Evolutionary conservation across 2,888 invertebrate genomes (phyloP), one percentile per base, ranked within the genome.

Genomic region (Phyllotreta striolata): DNA sequence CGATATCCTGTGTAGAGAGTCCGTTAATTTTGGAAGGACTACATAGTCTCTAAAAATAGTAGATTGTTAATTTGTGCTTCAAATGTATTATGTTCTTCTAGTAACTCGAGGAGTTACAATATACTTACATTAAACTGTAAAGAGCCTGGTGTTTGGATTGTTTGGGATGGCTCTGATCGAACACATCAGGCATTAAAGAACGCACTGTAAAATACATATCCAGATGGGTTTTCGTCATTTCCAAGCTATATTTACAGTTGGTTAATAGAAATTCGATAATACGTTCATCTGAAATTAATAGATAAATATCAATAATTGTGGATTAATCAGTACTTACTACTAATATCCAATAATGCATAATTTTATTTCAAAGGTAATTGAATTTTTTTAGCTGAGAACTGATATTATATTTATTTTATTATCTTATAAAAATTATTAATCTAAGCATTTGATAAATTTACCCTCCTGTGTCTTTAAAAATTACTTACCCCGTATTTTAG

Each of bases 191-290:
- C 39, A 65, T 34, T 1, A 65, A 40, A 14, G n/a, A 39, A 34
- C 55, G 37, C 8, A 65, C 34, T 1, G 71, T 67, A 35, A 70
- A 72, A 51, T 72, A 70, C 69, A 70, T 70, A 37, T 72, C 71
- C 55, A 72, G 24, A 43, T 63, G 64, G 37, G 66, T 57, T 49
- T 72, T 72, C 3, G 66, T 63, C 44, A 55, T 64, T 51, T 72
- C 71, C 38, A 72, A 69, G 43, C 70, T 70, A 40, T 69, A 69
- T 57, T 72, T 70, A 59, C 67, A 68, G 6, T 68, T 54, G 1
- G 68, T 38, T 1, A 73, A 37, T 9, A 73, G 70, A 13, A 54
- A 61, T 61, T 65, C 65, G n/a, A 65, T 62, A 34, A 62, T 38
- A 14, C 54, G 40, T 9, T 65, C 62, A 39, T 38, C 65, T 65